Conservation (phyloP, 2,113 vertebrate species). For the Polypterus bichir region DNA sequence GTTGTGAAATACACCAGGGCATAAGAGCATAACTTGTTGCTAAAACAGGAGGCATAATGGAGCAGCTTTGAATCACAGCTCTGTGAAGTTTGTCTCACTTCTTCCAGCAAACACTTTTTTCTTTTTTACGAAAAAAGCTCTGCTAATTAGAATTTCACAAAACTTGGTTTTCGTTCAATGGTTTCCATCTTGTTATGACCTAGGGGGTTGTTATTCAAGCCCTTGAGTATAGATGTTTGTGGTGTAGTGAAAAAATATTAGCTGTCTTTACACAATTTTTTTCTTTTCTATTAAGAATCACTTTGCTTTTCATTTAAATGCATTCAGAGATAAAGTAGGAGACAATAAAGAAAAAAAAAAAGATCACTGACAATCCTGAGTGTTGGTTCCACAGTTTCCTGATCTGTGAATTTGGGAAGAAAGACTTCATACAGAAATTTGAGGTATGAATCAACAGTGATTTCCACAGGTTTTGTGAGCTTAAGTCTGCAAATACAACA, state of each 20-base stretch:
- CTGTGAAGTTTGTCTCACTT: background rate
- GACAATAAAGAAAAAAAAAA: background rate
- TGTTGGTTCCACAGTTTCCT: too few relatives aligned
- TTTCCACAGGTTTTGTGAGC: too few relatives aligned
- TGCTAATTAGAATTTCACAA: background rate
- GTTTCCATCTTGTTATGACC: background rate
- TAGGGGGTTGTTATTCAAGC: background rate
- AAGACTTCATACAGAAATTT: too few relatives aligned
- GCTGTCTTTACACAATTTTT: background rate
- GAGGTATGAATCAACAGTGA: too few relatives aligned
- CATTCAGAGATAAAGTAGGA: background rate
- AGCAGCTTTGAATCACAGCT: background rate
- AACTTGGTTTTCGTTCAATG: background rate
- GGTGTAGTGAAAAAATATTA: background rate
- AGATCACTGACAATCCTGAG: too few relatives aligned
- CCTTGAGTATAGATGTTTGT: background rate
- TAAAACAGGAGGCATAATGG: background rate
- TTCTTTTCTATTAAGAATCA: background rate
- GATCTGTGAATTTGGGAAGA: too few relatives aligned
- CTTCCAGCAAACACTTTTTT: background rate
- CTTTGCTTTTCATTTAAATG: background rate
- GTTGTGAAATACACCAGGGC: too few relatives aligned
- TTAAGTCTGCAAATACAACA: too few relatives aligned
- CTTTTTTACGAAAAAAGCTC: background rate
- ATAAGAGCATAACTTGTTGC: too few relatives aligned